Evolutionary conservation across 2,113 vertebrate species (phyloP).

Genomic region (Andinoacara biseriatus): DNA sequence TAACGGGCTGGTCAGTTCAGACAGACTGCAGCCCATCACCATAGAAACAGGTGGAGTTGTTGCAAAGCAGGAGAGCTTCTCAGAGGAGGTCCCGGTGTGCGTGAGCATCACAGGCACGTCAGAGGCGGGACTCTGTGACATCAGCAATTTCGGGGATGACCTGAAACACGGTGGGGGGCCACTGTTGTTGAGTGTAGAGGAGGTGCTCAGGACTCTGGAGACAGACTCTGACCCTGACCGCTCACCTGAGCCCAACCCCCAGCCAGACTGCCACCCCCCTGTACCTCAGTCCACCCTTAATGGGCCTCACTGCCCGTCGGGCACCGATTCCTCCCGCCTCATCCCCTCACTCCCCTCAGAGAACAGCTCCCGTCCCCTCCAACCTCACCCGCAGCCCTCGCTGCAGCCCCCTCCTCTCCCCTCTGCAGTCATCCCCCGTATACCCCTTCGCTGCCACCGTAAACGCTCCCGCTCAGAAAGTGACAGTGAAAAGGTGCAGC

Average conservation of each 20-base stretch:
- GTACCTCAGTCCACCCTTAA: conserved; percentile 84
- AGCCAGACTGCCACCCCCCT: conserved; percentile 82
- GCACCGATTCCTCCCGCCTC: conserved; percentile 78
- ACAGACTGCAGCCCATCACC: conserved; percentile 82
- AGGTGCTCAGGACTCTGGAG: conserved; percentile 95
- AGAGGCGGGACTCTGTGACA: conserved; percentile 84
- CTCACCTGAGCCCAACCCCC: conserved; percentile 34
- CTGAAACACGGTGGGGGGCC: conserved; percentile 90
- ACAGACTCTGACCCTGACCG: conserved; percentile 81
- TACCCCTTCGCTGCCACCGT: conserved; percentile 87
- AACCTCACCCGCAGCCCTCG: conserved; percentile 65
- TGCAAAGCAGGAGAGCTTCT: conserved; percentile 86
- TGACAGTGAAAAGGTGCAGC: conserved; percentile 96
- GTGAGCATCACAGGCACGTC: conserved; percentile 81
- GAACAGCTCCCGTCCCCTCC: conserved; percentile 81
- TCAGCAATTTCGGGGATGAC: conserved; percentile 89
- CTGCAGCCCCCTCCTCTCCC: conserved; percentile 83
- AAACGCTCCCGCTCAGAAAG: conserved; percentile 97
- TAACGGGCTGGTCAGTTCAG: conserved; percentile 87
- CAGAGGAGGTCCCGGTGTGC: conserved; percentile 86
- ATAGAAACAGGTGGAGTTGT: conserved; percentile 83
- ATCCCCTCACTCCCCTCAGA: conserved; percentile 85
- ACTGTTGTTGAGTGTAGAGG: conserved; percentile 93
- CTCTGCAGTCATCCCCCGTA: conserved; percentile 83
- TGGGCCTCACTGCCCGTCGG: conserved; percentile 77